Evolutionary conservation across 2,797 vertebrate species (phyloP).

Genomic region (Pitangus sulphuratus): DNA sequence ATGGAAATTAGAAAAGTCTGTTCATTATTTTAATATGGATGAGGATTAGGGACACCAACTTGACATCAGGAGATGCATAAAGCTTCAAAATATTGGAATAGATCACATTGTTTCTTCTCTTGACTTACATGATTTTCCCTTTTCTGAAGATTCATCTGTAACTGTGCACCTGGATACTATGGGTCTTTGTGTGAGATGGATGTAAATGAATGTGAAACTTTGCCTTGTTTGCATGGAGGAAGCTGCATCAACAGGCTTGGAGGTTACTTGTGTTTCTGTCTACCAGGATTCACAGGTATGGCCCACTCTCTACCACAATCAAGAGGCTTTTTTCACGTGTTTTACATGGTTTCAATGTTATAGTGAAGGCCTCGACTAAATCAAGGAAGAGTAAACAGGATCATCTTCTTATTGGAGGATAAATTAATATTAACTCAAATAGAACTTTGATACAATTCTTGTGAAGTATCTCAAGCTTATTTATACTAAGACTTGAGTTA

Average conservation of each 20-base stretch:
- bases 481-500: constrained; percentile 17
- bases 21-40: not conserved
- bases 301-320: not conserved
- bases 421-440: not conserved
- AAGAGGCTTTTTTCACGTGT: not conserved
- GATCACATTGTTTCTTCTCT: not conserved
- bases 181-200: constrained; percentile 84
- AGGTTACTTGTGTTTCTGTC: constrained; percentile 81
- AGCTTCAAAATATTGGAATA: not conserved
- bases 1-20: not conserved
- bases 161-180: constrained; percentile 81
- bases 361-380: not conserved
- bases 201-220: constrained; percentile 84
- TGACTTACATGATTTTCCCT: not conserved
- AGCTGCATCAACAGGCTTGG: constrained; percentile 83
- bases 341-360: not conserved
- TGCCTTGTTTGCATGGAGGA: constrained; percentile 83
- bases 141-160: constrained; percentile 79
- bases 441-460: not conserved
- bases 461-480: not conserved
- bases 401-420: not conserved
- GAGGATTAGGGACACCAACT: not conserved
- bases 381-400: not conserved
- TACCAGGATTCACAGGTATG: constrained; percentile 84
- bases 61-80: not conserved